These are phyloP conservation scores for Megathymus violae DNA, from an alignment of 1,140 invertebrate species.

Conservation along the genomic window DNA sequence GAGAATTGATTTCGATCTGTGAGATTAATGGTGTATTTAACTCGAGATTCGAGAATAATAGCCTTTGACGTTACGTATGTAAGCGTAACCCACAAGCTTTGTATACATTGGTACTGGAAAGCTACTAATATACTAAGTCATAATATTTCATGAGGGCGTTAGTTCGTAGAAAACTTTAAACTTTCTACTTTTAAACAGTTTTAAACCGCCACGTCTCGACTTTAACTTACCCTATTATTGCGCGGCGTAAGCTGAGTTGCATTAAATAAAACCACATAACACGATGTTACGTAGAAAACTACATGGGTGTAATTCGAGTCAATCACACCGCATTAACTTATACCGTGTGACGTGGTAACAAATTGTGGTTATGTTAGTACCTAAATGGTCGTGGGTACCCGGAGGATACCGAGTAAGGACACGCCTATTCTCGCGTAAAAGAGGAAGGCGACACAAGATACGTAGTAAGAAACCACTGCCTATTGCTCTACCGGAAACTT, in stretches of 20 bases:
- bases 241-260: background rate
- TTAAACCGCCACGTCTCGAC: too few relatives aligned
- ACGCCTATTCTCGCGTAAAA: constrained; percentile 30
- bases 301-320: constrained; percentile 23
- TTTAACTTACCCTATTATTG: too few relatives aligned
- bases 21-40: too few relatives aligned
- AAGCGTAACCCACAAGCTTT: too few relatives aligned
- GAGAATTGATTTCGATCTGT: too few relatives aligned
- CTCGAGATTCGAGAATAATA: too few relatives aligned
- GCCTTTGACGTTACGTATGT: too few relatives aligned
- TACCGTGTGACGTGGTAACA: constrained; percentile 24
- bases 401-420: constrained; percentile 17
- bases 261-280: constrained; percentile 6
- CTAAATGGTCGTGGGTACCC: constrained; percentile 25
- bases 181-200: too few relatives aligned
- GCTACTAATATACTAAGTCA: too few relatives aligned
- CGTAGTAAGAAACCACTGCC: constrained; percentile 28
- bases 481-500: constrained; percentile 27
- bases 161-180: too few relatives aligned
- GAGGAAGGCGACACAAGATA: constrained; percentile 29
- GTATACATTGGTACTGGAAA: too few relatives aligned
- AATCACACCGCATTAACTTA: constrained; percentile 26
- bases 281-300: constrained; percentile 12
- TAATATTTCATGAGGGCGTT: too few relatives aligned
- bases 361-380: constrained; percentile 28